Conservation (phyloP, 2,113 vertebrate genomes). For the Urocitellus parryii region DNA sequence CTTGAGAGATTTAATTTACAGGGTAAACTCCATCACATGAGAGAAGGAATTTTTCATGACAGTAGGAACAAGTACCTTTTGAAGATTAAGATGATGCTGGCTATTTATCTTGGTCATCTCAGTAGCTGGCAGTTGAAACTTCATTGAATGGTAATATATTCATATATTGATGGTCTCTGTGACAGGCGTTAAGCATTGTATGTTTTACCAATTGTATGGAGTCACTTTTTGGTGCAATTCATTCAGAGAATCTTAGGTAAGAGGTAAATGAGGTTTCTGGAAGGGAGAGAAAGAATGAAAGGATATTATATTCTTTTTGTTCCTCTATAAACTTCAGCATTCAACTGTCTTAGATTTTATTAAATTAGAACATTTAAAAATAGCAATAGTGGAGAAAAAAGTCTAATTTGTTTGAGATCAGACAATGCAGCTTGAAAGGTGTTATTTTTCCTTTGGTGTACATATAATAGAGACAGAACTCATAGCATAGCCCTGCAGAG, state of each 20-base stretch:
- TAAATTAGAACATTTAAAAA: conserved; percentile 48
- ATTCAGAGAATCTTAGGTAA: conserved; percentile 59
- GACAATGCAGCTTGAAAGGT: not conserved
- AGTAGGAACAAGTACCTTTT: conserved; percentile 84
- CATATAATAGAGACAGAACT: not conserved
- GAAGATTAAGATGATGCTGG: conserved; percentile 84
- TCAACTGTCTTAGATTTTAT: not conserved
- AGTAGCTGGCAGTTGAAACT: conserved; percentile 77
- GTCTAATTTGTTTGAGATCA: not conserved
- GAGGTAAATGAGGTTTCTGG: not conserved
- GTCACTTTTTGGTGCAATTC: conserved; percentile 43
- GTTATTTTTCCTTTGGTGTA: not conserved
- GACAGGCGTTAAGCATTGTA: conserved; percentile 67
- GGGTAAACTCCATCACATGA: conserved; percentile 86
- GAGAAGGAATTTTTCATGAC: conserved; percentile 86
- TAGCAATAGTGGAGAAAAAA: not conserved
- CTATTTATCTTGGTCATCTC: conserved; percentile 86
- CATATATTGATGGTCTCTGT: conserved; percentile 54
- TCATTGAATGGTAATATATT: conserved; percentile 80
- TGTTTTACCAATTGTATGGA: conserved; percentile 74
- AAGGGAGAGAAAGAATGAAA: conserved; percentile 18
- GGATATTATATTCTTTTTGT: not conserved
- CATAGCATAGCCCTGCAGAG: fast-evolving
- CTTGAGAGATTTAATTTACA: conserved; percentile 90
- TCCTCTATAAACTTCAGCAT: not conserved